Evolutionary conservation across 64 coral and sea anemone species (phyloP), one percentile per base, ranked within the genome.

Genomic region (Orbicella faveolata): DNA sequence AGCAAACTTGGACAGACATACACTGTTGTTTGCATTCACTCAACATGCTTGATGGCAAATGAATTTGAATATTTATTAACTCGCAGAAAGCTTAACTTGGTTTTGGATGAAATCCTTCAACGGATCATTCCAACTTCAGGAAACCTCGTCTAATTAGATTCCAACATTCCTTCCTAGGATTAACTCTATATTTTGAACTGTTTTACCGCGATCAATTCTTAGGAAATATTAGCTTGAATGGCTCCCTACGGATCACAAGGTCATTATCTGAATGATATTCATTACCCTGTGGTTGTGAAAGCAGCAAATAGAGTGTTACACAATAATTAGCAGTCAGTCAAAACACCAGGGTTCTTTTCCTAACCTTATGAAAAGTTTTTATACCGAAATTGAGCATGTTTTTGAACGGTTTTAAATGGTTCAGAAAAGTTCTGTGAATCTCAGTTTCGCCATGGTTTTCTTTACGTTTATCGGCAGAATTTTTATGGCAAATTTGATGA

Each of bases 171-270:
- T 10, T n/a, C 21, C 6, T 26, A 70, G 67, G 9, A 26, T n/a
- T 11, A n/a, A 23, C 25, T 12, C 9, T 23, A 70, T 70, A 33
- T 25, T 21, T 41, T 41, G 21, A 35, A 20, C 14, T 83, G 63
- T 67, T 39, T 36, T 15, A 72, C 21, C 36, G 80, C 19, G 41
- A 72, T 25, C 41, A 84, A n/a, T 44, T 78, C 19, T 84, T 66
- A 19, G 67, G n/a, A 26, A 68, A 85, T 85, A 73, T 68, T 83
- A 67, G 34, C 10, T 36, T 83, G 21, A 68, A 35, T 23, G 64
- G 35, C 62, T 67, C 36, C 35, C 65, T n/a, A 65, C n/a, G 67
- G 82, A 85, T 85, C 37, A 72, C 6, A 72, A 70, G 82, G 64
- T 70, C 63, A 85, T 85, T 53, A 72, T 70, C 67, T 26, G 30